Evolutionary conservation across 2,888 invertebrate species (phyloP), one percentile per base, ranked within the genome.

Genomic region (Pseudococcus longispinus): DNA sequence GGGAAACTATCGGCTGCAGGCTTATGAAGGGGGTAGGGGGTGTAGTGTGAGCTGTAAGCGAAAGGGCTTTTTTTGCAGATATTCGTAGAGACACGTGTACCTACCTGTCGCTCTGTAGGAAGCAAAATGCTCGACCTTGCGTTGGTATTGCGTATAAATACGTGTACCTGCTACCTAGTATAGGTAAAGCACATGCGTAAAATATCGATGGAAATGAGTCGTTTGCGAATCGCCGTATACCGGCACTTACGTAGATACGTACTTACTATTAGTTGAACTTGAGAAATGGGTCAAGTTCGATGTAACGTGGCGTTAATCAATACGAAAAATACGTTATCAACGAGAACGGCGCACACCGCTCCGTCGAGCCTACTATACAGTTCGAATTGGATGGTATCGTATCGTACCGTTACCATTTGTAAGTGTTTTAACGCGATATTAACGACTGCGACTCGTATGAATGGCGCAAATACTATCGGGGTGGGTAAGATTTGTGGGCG

Each of bases 321-420:
- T 74, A 74, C 74, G 37, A 74, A 74, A 74, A 74, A 9, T 74
- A 74, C 74, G 74, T 74, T 74, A 32, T 74, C 74, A 74, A 74
- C 32, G 74, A 15, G n/a, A n/a, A n/a, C n/a, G n/a, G 18, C n/a
- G 5, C 37, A 13, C 70, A 60, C 26, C 11, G 60, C 74, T n/a
- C 51, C 13, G 44, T 1, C 44, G 15, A 11, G 32, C 74, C 74
- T 74, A 74, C 74, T n/a, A 74, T 15, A 13, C 2, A 8, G 3
- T 13, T 15, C 13, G 13, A n/a, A n/a, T 46, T 15, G 15, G 51
- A 51, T 8, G 51, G 51, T 5, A 51, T 51, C n/a, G 8, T 74
- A 32, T n/a, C n/a, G n/a, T n/a, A n/a, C n/a, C n/a, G n/a, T n/a
- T n/a, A n/a, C 37, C 18, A 37, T 74, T 32, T 29, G 37, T 37